Conservation (phyloP, 2,797 vertebrate species). For the Semaprochilodus insignis region DNA sequence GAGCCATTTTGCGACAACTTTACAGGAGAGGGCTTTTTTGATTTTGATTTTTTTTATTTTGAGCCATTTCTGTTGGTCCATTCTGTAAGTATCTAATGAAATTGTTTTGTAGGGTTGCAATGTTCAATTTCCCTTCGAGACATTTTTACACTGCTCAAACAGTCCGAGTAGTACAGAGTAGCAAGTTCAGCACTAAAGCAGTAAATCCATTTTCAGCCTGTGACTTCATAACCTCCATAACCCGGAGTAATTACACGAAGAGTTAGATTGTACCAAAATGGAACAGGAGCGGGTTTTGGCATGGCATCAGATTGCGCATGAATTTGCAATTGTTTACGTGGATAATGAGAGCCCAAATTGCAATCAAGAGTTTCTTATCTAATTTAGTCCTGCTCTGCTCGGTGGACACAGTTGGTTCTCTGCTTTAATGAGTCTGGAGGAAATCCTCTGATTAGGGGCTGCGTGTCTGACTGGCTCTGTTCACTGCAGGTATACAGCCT, state of each 20-base stretch:
- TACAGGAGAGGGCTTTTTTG: too few species aligned
- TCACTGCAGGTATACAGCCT: slow-evolving; percentile 65
- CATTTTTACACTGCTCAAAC: too few species aligned
- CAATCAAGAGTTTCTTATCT: slow-evolving; percentile 44
- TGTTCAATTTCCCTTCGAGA: too few species aligned
- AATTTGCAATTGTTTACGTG: slow-evolving; percentile 43
- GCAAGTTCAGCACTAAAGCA: slow-evolving; percentile 23
- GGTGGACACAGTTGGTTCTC: slow-evolving; percentile 38
- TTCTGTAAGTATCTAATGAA: too few species aligned
- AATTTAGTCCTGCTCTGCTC: slow-evolving; percentile 35
- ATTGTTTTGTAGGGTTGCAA: too few species aligned
- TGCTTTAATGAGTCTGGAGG: slow-evolving; percentile 66
- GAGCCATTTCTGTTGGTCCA: too few species aligned
- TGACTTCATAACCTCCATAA: slow-evolving; percentile 15
- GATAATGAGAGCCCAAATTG: slow-evolving; percentile 41
- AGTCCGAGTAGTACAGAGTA: slow-evolving; percentile 10
- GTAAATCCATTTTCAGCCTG: slow-evolving; percentile 13
- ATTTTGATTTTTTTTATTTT: too few species aligned
- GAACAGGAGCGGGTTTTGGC: slow-evolving; percentile 23
- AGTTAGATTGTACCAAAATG: slow-evolving; percentile 17
- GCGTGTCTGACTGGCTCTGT: slow-evolving; percentile 66
- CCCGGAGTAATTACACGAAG: slow-evolving; percentile 40
- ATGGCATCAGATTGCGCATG: slow-evolving; percentile 22
- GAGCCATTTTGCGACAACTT: too few species aligned
- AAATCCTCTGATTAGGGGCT: slow-evolving; percentile 74